Conservation (phyloP, 2,797 vertebrate species). For the Mus spretus region DNA sequence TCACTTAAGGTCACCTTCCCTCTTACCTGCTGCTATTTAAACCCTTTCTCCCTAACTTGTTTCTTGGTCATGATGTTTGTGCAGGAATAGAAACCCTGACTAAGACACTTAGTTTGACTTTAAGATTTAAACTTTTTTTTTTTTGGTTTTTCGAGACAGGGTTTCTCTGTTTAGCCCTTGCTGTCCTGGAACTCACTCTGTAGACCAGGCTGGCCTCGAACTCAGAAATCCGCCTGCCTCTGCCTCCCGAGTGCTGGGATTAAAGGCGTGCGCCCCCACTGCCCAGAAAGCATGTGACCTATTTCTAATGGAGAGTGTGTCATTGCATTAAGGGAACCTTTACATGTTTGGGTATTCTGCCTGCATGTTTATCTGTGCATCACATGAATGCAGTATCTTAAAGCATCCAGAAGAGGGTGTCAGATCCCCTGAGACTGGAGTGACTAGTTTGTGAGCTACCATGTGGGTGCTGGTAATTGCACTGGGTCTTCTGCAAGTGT, state of each 20-base stretch:
- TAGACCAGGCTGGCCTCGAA: too few species aligned
- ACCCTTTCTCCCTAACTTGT: too few species aligned
- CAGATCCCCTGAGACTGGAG: not conserved
- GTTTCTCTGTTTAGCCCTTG: too few species aligned
- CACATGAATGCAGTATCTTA: not conserved
- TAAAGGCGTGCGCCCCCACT: too few species aligned
- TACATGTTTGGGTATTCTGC: not conserved
- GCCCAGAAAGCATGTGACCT: not conserved
- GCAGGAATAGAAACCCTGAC: too few species aligned
- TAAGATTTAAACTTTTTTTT: too few species aligned
- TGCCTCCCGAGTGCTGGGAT: too few species aligned
- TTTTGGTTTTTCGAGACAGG: too few species aligned
- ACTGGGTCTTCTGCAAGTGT: not conserved
- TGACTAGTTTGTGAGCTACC: not conserved
- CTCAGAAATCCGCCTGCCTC: too few species aligned
- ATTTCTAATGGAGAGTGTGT: slow-evolving; percentile 18
- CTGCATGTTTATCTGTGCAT: not conserved
- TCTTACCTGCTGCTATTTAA: not conserved
- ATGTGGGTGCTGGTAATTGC: not conserved
- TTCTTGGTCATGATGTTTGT: too few species aligned
- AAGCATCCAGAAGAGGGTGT: not conserved
- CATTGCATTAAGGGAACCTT: slow-evolving; percentile 25
- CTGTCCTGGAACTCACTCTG: too few species aligned
- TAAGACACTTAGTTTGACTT: too few species aligned
- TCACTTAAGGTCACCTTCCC: not conserved